These are phyloP conservation scores for Pitangus sulphuratus DNA, from an alignment of 2,797 vertebrate genomes.

Conservation along the genomic window DNA sequence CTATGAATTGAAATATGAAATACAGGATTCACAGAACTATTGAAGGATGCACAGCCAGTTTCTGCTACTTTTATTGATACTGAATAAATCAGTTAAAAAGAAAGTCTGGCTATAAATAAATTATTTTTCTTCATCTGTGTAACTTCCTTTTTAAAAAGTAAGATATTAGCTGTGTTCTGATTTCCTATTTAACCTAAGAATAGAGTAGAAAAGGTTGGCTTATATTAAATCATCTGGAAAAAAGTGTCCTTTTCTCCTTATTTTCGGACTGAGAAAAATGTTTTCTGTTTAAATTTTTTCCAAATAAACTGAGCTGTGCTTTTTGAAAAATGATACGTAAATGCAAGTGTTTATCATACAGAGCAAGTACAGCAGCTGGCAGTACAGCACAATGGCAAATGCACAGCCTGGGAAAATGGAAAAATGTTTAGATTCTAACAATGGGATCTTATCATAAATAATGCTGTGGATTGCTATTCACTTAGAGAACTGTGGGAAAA, in stretches of 20 bases:
- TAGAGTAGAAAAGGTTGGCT: neutral
- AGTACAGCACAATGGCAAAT: neutral
- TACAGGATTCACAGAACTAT: neutral
- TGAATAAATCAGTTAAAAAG: neutral
- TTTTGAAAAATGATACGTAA: neutral
- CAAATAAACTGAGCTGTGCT: neutral
- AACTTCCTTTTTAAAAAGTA: neutral
- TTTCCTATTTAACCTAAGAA: neutral
- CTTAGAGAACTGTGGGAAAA: neutral
- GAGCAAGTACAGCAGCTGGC: conserved; percentile 25
- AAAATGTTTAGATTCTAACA: conserved; percentile 14
- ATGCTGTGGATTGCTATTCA: conserved; percentile 1
- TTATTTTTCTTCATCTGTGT: neutral
- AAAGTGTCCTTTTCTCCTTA: neutral
- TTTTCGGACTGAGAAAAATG: neutral
- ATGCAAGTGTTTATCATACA: neutral
- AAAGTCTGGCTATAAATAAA: neutral
- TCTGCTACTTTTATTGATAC: neutral
- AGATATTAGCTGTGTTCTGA: neutral
- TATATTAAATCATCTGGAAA: neutral
- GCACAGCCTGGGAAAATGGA: neutral
- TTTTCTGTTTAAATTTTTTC: neutral
- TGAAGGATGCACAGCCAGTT: neutral
- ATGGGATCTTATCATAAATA: conserved; percentile 12
- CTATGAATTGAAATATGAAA: neutral